phyloP scores from a whole-genome alignment of 2,888 invertebrate genomes.

The Drosophila testacea region DNA sequence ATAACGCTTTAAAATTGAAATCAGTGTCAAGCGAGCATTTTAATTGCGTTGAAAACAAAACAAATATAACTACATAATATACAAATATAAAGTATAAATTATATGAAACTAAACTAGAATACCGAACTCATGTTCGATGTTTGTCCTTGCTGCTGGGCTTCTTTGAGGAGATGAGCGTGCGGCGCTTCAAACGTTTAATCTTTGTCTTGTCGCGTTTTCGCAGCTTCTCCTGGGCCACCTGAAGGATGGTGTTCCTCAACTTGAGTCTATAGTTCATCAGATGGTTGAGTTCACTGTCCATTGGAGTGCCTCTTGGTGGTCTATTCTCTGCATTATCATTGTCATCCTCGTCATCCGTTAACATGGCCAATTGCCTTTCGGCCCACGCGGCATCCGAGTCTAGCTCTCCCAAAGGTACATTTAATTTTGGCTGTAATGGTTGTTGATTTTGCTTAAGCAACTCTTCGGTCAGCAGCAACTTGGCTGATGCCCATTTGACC shows the following conservation, averaged over 20 bases:
- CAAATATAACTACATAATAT: slow-evolving; percentile 20
- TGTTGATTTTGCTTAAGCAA: slow-evolving; percentile 59
- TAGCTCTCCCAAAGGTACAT: background rate
- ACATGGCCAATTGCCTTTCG: slow-evolving; percentile 33
- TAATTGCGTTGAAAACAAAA: slow-evolving; percentile 33
- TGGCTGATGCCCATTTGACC: slow-evolving; percentile 71
- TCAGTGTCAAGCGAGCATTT: slow-evolving; percentile 17
- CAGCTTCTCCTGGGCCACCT: slow-evolving; percentile 62
- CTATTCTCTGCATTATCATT: slow-evolving; percentile 48
- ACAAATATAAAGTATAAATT: background rate
- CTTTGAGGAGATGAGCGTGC: slow-evolving; percentile 71
- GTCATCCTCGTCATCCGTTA: slow-evolving; percentile 47
- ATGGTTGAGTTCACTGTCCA: slow-evolving; percentile 47
- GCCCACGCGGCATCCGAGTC: slow-evolving; percentile 48
- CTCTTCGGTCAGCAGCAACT: slow-evolving; percentile 75
- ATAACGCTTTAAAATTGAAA: slow-evolving; percentile 7
- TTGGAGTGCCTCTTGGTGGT: slow-evolving; percentile 4
- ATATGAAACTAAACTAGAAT: background rate
- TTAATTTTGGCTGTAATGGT: slow-evolving; percentile 3
- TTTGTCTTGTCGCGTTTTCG: slow-evolving; percentile 59
- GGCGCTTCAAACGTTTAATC: slow-evolving; percentile 69
- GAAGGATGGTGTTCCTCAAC: slow-evolving; percentile 53
- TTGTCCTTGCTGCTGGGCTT: slow-evolving; percentile 72
- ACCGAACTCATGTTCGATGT: background rate
- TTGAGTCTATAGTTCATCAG: slow-evolving; percentile 65